Evolutionary conservation across 2,888 invertebrate species (phyloP).

Genomic region (Stictocephala bisonia): DNA sequence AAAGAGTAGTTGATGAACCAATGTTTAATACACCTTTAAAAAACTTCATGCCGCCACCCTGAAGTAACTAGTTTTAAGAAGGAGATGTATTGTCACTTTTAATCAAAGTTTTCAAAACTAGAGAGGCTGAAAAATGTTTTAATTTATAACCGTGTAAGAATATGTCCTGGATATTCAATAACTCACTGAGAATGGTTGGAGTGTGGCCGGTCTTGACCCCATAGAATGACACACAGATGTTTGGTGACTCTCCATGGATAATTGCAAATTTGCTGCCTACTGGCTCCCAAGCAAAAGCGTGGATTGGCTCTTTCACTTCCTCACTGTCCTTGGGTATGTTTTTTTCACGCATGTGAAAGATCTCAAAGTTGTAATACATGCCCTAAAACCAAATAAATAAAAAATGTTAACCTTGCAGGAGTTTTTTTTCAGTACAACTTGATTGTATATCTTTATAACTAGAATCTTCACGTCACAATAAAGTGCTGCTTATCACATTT

Average conservation of each 20-base stretch:
- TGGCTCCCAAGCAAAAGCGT: constrained; percentile 99
- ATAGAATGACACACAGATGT: constrained; percentile 91
- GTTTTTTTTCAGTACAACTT: too few relatives aligned
- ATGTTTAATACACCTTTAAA: background rate
- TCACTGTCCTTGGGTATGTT: constrained; percentile 98
- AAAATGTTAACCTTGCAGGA: background rate
- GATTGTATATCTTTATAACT: too few relatives aligned
- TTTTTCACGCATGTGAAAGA: constrained; percentile 98
- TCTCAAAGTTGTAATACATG: constrained; percentile 98
- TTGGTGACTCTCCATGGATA: constrained; percentile 91
- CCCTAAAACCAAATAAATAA: constrained; percentile 67
- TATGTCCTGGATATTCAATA: too few relatives aligned
- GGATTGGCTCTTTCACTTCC: constrained; percentile 92
- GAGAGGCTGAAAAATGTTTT: too few relatives aligned
- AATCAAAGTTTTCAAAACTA: too few relatives aligned
- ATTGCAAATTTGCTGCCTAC: constrained; percentile 96
- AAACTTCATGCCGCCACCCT: background rate
- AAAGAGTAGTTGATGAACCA: background rate
- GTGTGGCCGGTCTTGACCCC: constrained; percentile 91
- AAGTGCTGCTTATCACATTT: too few relatives aligned
- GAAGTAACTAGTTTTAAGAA: too few relatives aligned
- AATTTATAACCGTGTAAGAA: too few relatives aligned
- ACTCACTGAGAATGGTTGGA: constrained; percentile 87
- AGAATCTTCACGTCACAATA: too few relatives aligned
- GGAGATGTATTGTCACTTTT: constrained; percentile 6